Conservation (phyloP, 2,113 vertebrate genomes). For the Pristiophorus japonicus region DNA sequence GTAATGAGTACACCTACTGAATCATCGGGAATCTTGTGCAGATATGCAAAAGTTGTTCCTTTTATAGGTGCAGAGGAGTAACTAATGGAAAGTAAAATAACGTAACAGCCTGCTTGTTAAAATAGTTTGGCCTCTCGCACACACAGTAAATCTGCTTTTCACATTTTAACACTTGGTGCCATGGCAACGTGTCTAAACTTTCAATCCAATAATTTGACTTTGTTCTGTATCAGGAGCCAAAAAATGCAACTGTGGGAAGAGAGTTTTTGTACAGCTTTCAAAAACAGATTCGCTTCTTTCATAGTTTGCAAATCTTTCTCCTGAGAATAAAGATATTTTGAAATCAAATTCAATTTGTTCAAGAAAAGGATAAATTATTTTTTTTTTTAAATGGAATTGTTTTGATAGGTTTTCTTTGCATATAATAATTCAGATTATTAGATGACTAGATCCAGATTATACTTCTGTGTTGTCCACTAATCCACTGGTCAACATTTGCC, state of each 20-base stretch:
- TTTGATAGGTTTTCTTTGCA: not conserved
- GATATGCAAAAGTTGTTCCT: not conserved
- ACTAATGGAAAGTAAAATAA: constrained; percentile 18
- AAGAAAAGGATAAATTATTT: not conserved
- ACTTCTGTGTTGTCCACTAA: not conserved
- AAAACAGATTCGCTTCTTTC: not conserved
- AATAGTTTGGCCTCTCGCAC: not conserved
- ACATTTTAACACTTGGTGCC: not conserved
- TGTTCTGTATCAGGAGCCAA: not conserved
- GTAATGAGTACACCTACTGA: not conserved
- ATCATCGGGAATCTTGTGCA: not conserved
- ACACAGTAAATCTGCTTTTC: constrained; percentile 26
- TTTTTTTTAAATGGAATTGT: not conserved
- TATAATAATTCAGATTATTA: not conserved
- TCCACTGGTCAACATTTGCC: not conserved
- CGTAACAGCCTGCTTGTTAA: constrained; percentile 3
- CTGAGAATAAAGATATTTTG: not conserved
- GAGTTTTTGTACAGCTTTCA: not conserved
- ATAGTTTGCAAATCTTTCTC: not conserved
- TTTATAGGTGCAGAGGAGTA: not conserved
- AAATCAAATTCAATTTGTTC: not conserved
- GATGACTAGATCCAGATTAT: no score
- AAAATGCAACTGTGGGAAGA: not conserved
- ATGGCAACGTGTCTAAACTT: not conserved
- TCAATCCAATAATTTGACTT: not conserved